Conservation (phyloP, 2,797 vertebrate species). For the Lepilemur septentrionalis region DNA sequence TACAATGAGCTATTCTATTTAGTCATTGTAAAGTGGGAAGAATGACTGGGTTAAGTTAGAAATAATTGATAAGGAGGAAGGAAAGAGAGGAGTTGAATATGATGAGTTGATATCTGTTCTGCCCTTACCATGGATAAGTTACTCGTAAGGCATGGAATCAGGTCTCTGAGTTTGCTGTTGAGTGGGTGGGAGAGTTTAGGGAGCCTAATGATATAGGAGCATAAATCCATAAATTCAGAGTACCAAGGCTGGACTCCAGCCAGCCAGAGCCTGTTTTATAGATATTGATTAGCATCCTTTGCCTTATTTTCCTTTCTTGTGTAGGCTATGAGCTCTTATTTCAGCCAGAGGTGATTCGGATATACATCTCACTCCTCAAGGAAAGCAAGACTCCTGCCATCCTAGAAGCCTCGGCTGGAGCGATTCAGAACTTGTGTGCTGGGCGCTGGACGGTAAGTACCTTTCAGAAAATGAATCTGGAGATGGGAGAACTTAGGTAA, state of each 20-base stretch:
- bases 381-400: conserved; percentile 94
- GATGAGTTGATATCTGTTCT: background rate
- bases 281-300: background rate
- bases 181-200: background rate
- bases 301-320: conserved; percentile 33
- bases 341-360: conserved; percentile 95
- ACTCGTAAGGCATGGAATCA: background rate
- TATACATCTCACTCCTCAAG: conserved; percentile 95
- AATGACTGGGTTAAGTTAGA: conserved; percentile 32
- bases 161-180: background rate
- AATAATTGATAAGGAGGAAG: background rate
- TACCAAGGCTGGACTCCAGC: background rate
- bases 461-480: background rate
- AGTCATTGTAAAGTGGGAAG: background rate
- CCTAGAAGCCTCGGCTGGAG: conserved; percentile 95
- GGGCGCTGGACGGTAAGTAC: conserved; percentile 94
- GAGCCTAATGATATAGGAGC: background rate
- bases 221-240: background rate
- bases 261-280: background rate
- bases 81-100: background rate
- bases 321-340: conserved; percentile 95
- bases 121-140: background rate
- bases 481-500: background rate
- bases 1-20: background rate
- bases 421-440: conserved; percentile 96